Evolutionary conservation across 2,113 vertebrate genomes (phyloP), one percentile per base, ranked within the genome.

Genomic region (Parus major): DNA sequence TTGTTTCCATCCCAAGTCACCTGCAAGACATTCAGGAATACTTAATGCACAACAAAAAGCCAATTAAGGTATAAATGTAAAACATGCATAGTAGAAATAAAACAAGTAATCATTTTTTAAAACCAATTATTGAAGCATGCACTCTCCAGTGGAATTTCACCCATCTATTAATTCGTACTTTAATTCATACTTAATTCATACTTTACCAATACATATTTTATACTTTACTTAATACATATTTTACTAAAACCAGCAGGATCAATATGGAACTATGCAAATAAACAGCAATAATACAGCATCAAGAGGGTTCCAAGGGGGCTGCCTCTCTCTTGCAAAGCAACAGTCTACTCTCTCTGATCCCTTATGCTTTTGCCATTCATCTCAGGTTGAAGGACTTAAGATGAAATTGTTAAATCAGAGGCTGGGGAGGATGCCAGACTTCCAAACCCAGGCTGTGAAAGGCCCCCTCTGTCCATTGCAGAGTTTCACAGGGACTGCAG

Each of bases 401-500:
- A 75, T 0, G 35, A 83, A 95, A 95, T 92, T 91, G 91, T 92
- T 95, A 66, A 88, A 82, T 82, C 83, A 64, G 95, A 92, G 69
- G 60, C 94, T 86, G 88, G 68, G 83, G 94, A 92, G 49, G 17
- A 63, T 8, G 72, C 86, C 95, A 95, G 88, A 82, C 88, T 94
- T 60, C 76, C 47, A 39, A 83, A 72, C 21, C 35, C 4, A 2
- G 77, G 49, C 83, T 88, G 73, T 96, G 92, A 95, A 97, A 97
- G 83, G 78, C 53, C 89, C 63, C 31, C 41, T 95, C 91, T 94
- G 93, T 93, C 86, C 78, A 27, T 15, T 79, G 82, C 78, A 55
- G 80, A 39, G 56, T 77, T 92, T 82, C 41, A 66, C 8, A 3
- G 66, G 27, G 71, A 47, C 55, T 80, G 83, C 89, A 92, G 89